A percentile compares a stretch with the other conserved stretches of the same genome.
Conservation (phyloP, 2,888 invertebrate species). For the Platerodrilus igneus region DNA sequence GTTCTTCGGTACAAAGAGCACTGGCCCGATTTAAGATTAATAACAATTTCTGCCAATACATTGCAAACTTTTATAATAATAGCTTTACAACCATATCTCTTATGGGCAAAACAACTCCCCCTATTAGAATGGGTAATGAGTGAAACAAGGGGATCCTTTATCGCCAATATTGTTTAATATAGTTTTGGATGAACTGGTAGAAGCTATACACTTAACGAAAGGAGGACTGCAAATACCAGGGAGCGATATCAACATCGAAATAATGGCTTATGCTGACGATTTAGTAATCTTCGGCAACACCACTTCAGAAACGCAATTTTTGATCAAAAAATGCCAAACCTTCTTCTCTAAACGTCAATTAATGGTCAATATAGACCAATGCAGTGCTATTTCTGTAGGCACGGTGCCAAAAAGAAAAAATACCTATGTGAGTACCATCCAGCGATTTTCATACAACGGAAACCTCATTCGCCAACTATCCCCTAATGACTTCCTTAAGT, state of each 20-base stretch:
- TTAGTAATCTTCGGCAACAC: no score
- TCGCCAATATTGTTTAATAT: constrained; percentile 1
- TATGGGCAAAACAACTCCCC: not conserved
- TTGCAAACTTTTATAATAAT: not conserved
- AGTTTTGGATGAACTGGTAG: not conserved
- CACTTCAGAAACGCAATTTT: not conserved
- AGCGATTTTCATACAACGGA: not conserved
- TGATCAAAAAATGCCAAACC: not conserved
- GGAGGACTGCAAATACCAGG: not conserved
- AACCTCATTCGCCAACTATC: not conserved
- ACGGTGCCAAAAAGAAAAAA: not conserved
- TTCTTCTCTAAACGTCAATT: not conserved
- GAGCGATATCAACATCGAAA: no score
- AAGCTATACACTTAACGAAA: not conserved
- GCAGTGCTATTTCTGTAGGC: not conserved
- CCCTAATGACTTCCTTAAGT: not conserved
- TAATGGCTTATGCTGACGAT: no score
- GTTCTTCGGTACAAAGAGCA: constrained; percentile 29
- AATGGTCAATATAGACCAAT: not conserved
- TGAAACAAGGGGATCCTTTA: constrained; percentile 4
- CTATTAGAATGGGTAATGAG: not conserved
- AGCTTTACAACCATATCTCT: not conserved
- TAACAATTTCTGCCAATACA: not conserved
- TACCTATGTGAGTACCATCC: not conserved
- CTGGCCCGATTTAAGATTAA: constrained; percentile 26